Base-by-base conservation (phyloP, 2,797 vertebrate species). In the Pipistrellus pygmaeus region DNA sequence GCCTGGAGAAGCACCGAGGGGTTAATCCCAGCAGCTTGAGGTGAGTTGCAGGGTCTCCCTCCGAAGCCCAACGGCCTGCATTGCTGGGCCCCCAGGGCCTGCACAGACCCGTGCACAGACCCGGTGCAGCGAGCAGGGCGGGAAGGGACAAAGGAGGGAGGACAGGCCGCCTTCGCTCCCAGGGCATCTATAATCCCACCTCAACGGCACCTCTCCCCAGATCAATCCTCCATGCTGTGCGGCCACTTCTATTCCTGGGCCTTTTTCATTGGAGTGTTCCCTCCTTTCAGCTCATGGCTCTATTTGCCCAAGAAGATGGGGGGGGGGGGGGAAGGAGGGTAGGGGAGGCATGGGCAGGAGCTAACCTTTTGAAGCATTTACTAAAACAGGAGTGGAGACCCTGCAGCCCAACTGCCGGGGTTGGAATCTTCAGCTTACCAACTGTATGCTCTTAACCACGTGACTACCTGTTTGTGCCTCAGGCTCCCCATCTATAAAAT, bases 291-390 rank as follows among this genome's bases (percentile, higher is more conserved):
- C 30, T 38, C 12, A 11, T 4, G 30, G 12, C 44, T 44, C 76
- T 38, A 0, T n/a, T 21, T 53, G 21, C 27, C 77, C 18, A 77
- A 53, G 64, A 1, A 9, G 27, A 44, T 2, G 10, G 55, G 25
- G 72, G 6, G 5, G n/a, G 21, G 0, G 4, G 0, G 1, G 0
- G 11, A 1, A 3, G 1, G 10, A 10, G 4, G 14, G 23, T 2
- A 25, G 4, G 27, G 12, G 13, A 53, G 25, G 4, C 0, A 38
- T 9, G 13, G 41, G 75, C 46, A 10, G 51, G 23, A 17, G 10
- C 9, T 75, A 8, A 12, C 13, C 0, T 23, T 27, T 21, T 0
- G 2, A 60, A 94, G 14, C 2, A 18, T 6, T 17, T 11, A 32
- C 27, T 60, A 51, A 51, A 76, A 46, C 0, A 11, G 15, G 25